These are phyloP conservation scores for Pampusana beccarii DNA, from an alignment of 2,113 vertebrate genomes.

Conservation along the genomic window DNA sequence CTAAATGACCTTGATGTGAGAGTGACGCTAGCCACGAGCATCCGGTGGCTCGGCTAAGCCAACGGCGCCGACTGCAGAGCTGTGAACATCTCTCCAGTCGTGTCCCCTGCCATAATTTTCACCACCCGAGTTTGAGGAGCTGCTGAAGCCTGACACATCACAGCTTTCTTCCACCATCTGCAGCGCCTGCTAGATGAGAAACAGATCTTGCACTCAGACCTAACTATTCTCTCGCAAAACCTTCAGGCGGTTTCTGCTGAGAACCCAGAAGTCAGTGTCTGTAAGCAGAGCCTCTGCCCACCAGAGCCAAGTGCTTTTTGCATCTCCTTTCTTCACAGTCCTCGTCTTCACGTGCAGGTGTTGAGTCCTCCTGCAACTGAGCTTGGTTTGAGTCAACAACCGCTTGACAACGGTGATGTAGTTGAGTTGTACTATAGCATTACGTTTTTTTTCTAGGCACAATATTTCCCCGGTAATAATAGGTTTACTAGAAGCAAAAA, in stretches of 20 bases:
- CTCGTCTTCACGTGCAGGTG: background rate
- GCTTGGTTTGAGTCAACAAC: background rate
- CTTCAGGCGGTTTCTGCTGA: background rate
- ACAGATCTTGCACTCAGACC: background rate
- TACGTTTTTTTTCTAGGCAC: background rate
- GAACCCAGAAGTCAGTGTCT: background rate
- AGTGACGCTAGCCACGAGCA: background rate
- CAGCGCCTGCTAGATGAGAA: background rate
- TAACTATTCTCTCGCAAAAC: background rate
- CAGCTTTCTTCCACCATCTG: constrained; percentile 20
- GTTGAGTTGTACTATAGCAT: background rate
- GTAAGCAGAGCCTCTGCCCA: background rate
- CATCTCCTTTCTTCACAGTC: background rate
- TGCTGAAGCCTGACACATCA: background rate
- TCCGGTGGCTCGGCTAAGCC: background rate
- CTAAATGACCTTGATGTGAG: background rate
- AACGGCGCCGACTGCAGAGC: background rate
- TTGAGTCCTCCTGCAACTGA: background rate
- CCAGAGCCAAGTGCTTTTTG: background rate
- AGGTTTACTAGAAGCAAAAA: background rate
- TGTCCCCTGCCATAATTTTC: background rate
- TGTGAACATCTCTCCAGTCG: background rate
- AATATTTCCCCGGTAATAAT: background rate
- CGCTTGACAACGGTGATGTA: fast-evolving
- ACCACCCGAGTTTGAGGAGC: background rate